Percentiles rank a stretch among this genome's conserved stretches.
Conservation (phyloP, 2,113 vertebrate species). For the Melozone crissalis region DNA sequence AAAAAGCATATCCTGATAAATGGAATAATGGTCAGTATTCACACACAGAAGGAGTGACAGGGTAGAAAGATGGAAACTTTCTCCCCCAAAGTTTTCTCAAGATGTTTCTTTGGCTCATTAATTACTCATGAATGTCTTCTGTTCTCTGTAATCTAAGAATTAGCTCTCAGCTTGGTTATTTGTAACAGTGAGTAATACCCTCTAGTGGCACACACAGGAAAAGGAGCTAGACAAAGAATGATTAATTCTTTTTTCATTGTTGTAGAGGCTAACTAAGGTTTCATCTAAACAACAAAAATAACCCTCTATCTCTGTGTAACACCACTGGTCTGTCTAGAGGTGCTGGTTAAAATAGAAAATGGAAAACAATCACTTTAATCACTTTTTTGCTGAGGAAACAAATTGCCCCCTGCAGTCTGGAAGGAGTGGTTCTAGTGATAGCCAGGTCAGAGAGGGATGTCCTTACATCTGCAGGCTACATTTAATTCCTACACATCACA, state of each 20-base stretch:
- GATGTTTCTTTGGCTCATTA: neutral
- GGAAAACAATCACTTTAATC: neutral
- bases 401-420: neutral
- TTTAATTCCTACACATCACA: neutral
- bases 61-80: neutral
- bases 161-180: neutral
- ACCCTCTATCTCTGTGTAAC: neutral
- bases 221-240: neutral
- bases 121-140: neutral
- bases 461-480: neutral
- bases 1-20: neutral
- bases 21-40: neutral
- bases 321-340: neutral
- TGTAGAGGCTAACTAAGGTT: too few species aligned
- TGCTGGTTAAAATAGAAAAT: neutral
- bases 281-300: neutral
- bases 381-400: neutral
- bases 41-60: neutral
- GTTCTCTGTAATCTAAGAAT: neutral
- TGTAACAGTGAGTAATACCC: slow-evolving; percentile 17
- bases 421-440: neutral
- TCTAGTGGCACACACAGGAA: slow-evolving; percentile 30
- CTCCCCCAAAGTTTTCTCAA: neutral
- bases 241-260: neutral
- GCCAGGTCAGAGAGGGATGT: neutral